Evolutionary conservation across 2,113 vertebrate genomes (phyloP), one percentile per base, ranked within the genome.

Genomic region (Otus sunia): DNA sequence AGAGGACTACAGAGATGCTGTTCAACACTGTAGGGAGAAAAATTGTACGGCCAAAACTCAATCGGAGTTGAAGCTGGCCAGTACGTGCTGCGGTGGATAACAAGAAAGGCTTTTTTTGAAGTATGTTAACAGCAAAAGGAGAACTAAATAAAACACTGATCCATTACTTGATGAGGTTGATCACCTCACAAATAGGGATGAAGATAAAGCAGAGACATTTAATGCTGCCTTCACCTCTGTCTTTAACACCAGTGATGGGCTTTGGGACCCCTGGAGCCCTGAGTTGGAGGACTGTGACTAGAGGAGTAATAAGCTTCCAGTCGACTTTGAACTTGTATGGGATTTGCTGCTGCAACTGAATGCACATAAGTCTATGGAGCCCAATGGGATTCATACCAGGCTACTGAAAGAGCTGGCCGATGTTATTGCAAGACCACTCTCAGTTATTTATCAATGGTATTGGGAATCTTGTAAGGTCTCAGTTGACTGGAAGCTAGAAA

Each of bases 241-340:
- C 26, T 82, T 39, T 39, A 69, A n/a, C 14, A 37, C 4, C n/a
- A 22, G 0, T n/a, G 26, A 10, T 60, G 8, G 52, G 7, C 3
- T 15, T 19, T 59, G 18, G 26, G 34, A 23, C 13, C 6, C 55
- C 11, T 7, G 7, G 10, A 53, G 12, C 39, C 39, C 39, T 39
- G 39, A 39, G 39, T 13, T 25, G 7, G 56, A 55, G 20, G 32
- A 45, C 18, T 2, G 32, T 5, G 7, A 1, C 10, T 32, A 39
- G 39, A 39, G 39, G 39, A 45, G 19, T 21, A 25, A 23, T 8
- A 59, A 6, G 32, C 7, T 76, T 10, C 20, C 16, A 72, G 49
- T 43, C 15, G 26, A 5, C 26, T 63, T 58, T 34, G 34, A 34
- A 41, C 10, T 55, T 71, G 17, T 76, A 60, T 34, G 50, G 23